Percentiles rank a stretch among this genome's conserved stretches.
Conservation (phyloP, 53 echinoderm and acorn worm species). For the Echinometra lucunter region DNA sequence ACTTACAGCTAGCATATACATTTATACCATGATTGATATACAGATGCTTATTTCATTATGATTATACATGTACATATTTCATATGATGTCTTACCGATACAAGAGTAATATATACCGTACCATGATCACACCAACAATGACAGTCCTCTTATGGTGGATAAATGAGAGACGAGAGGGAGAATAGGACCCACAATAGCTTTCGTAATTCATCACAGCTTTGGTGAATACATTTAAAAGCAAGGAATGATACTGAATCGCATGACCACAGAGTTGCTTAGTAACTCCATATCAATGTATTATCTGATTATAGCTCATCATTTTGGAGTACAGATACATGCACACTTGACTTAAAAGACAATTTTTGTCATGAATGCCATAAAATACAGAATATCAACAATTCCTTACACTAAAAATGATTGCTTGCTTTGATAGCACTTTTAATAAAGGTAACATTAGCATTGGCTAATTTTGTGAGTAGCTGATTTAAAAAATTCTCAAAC, state of each 20-base stretch:
- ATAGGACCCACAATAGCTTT: neutral
- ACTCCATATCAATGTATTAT: neutral
- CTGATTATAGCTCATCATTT: slow-evolving; percentile 16
- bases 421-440: neutral
- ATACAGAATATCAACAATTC: neutral
- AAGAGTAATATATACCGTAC: neutral
- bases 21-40: slow-evolving; percentile 34
- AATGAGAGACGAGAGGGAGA: neutral
- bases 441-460: neutral
- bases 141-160: neutral
- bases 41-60: neutral
- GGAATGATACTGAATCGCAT: neutral
- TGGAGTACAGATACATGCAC: neutral
- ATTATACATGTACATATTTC: slow-evolving; percentile 26
- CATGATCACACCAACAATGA: neutral
- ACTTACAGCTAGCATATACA: neutral
- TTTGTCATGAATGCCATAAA: neutral
- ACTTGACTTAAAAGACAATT: neutral
- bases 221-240: slow-evolving; percentile 27
- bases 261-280: neutral
- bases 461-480: no score
- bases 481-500: no score
- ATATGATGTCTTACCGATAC: neutral
- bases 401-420: neutral
- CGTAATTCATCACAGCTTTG: slow-evolving; percentile 8